A percentile compares a stretch with the other conserved stretches of the same genome.
Evolutionary conservation across 2,113 vertebrate genomes (phyloP).

Genomic region (Amia ocellicauda): DNA sequence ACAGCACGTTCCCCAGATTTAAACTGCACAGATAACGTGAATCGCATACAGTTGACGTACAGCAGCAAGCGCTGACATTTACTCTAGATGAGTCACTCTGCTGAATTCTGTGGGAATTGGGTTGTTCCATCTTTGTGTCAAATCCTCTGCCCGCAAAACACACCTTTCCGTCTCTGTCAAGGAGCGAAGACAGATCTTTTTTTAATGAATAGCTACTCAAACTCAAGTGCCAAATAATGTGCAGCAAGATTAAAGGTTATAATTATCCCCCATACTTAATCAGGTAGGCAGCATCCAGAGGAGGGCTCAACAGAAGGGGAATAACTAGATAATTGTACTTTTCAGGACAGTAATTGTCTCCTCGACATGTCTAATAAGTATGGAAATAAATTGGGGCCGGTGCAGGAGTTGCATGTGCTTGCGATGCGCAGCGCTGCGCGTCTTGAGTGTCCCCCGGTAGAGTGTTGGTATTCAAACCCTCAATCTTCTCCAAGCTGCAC

Average conservation of each 20-base stretch:
- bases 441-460: background rate
- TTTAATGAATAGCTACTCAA: background rate
- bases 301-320: background rate
- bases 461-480: background rate
- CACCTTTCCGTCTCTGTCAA: background rate
- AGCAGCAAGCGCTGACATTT: too few relatives aligned
- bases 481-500: background rate
- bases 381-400: background rate
- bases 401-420: background rate
- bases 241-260: background rate
- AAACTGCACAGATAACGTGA: too few relatives aligned
- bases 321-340: background rate
- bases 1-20: too few relatives aligned
- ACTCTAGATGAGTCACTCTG: background rate
- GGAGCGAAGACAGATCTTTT: background rate
- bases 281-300: background rate
- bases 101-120: background rate
- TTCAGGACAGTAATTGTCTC: background rate
- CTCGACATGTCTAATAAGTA: background rate
- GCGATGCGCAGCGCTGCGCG: too few relatives aligned
- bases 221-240: background rate
- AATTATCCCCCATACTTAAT: conserved; percentile 1
- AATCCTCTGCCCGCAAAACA: background rate
- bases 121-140: background rate
- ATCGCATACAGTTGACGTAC: too few relatives aligned